phyloP scores from a whole-genome alignment of 2,888 invertebrate species.

The Netelia inedita region DNA sequence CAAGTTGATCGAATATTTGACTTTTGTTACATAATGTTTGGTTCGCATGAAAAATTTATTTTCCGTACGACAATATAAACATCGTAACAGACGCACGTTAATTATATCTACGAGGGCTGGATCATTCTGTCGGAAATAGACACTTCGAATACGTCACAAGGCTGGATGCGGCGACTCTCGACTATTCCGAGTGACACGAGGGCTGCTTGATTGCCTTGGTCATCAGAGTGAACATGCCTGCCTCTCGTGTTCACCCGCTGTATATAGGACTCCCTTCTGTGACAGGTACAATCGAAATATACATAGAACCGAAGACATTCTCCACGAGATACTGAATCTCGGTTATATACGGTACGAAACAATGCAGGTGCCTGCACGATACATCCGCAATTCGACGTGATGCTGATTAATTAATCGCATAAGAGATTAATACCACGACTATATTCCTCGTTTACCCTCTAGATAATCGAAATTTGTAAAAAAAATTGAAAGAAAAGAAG shows the following conservation, averaged over 20 bases:
- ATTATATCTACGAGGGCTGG: too few relatives aligned
- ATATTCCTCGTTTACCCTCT: not conserved
- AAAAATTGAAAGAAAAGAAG: too few relatives aligned
- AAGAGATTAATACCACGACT: slow-evolving; percentile 3
- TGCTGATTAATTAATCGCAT: slow-evolving; percentile 56
- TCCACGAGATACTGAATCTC: slow-evolving; percentile 34
- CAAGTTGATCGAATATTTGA: too few relatives aligned
- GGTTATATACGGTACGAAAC: slow-evolving; percentile 18
- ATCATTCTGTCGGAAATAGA: too few relatives aligned
- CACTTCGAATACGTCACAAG: not conserved
- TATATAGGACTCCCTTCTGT: too few relatives aligned
- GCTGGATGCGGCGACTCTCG: slow-evolving; percentile 46
- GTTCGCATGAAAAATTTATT: too few relatives aligned
- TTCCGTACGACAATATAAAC: too few relatives aligned
- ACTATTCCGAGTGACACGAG: slow-evolving; percentile 50
- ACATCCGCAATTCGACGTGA: slow-evolving; percentile 52
- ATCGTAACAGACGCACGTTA: too few relatives aligned
- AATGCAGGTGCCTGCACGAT: slow-evolving; percentile 37
- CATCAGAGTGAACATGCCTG: slow-evolving; percentile 42
- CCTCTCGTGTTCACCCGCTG: slow-evolving; percentile 23
- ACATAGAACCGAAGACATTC: slow-evolving; percentile 13
- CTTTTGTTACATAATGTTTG: too few relatives aligned
- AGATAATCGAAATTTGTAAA: too few relatives aligned
- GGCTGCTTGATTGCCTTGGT: slow-evolving; percentile 42
- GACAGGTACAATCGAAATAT: not conserved